Conservation (phyloP, 1,140 invertebrate species). For the Trinorchestia longiramus region DNA sequence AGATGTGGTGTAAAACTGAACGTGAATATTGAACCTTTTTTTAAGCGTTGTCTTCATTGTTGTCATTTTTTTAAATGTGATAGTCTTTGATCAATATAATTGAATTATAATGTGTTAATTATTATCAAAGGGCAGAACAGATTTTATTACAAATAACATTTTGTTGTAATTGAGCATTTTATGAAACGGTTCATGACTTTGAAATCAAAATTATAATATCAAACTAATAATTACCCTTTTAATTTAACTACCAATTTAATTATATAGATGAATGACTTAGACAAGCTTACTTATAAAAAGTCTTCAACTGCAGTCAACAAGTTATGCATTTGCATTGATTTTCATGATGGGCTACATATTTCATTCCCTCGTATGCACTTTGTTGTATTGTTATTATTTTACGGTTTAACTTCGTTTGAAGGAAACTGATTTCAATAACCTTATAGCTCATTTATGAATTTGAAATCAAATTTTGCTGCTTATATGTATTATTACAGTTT, state of each 20-base stretch:
- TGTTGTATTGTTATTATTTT: not conserved
- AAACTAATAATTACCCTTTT: no score
- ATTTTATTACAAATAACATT: no score
- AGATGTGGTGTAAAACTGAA: not conserved
- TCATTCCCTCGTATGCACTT: not conserved
- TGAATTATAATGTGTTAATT: no score
- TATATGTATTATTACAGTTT: not conserved
- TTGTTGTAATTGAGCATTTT: no score
- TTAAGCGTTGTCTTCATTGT: not conserved
- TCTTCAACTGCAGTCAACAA: no score
- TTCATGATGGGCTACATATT: not conserved
- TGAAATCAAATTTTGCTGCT: not conserved
- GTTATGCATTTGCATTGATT: not conserved
- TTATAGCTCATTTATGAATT: not conserved
- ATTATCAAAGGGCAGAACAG: no score
- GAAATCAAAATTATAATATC: no score
- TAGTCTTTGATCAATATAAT: not conserved
- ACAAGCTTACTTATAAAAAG: no score
- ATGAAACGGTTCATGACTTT: no score
- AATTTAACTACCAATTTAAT: no score
- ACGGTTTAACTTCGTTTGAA: not conserved
- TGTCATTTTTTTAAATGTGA: not conserved
- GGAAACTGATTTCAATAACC: not conserved
- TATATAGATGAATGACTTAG: no score
- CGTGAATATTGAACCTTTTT: not conserved